phyloP scores from a whole-genome alignment of 2,113 vertebrate genomes.

The Chaetodon trifascialis region DNA sequence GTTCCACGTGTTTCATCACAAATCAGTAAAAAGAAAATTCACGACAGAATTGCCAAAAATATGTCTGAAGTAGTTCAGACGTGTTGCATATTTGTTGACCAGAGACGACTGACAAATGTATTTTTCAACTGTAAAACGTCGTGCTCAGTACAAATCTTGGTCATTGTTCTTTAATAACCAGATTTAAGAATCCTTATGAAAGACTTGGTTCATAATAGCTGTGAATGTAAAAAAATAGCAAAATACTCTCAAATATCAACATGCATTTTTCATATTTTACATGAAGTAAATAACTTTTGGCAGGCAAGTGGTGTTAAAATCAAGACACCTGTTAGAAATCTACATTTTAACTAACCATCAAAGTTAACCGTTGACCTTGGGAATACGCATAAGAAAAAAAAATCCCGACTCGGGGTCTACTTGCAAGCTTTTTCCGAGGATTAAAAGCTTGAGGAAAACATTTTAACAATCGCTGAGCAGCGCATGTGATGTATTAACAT shows the following conservation, averaged over 20 bases:
- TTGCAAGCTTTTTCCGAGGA: background rate
- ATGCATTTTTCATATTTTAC: background rate
- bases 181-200: background rate
- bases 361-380: background rate
- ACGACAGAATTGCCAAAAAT: no score
- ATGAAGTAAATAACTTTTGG: no score
- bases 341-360: background rate
- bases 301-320: background rate
- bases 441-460: background rate
- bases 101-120: background rate
- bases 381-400: no score
- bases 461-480: background rate
- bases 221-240: background rate
- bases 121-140: background rate
- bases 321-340: background rate
- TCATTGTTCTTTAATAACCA: background rate
- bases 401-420: background rate
- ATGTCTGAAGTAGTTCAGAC: no score
- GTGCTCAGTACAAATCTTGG: background rate
- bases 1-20: background rate
- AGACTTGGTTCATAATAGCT: background rate
- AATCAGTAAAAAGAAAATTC: no score
- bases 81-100: no score
- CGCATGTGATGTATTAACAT: slow-evolving; percentile 4
- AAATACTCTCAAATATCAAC: background rate